A percentile compares a stretch with the other conserved stretches of the same genome.
Conservation (phyloP, 1,140 invertebrate species). For the Polypedilum pembai region DNA sequence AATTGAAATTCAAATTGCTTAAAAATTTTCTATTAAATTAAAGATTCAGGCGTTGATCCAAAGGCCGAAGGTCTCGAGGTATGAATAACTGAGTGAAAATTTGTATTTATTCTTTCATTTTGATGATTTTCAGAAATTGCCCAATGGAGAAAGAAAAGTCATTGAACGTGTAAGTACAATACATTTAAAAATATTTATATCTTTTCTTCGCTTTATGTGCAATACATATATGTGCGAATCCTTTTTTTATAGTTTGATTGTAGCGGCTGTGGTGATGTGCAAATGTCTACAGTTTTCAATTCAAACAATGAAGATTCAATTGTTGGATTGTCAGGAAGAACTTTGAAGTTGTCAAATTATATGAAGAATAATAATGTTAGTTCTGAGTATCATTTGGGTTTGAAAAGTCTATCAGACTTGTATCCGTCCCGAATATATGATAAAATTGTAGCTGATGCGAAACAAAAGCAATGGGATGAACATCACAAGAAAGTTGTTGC, state of each 20-base stretch:
- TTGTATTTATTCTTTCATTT: slow-evolving; percentile 33
- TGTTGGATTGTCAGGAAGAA: slow-evolving; percentile 77
- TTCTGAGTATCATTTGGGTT: slow-evolving; percentile 74
- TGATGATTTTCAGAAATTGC: slow-evolving; percentile 56
- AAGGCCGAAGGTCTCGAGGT: slow-evolving; percentile 90
- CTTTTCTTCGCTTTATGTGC: not conserved
- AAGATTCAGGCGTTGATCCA: slow-evolving; percentile 94
- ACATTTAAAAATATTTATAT: not conserved
- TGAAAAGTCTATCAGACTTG: slow-evolving; percentile 78
- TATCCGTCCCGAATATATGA: slow-evolving; percentile 79
- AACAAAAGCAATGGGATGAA: slow-evolving; percentile 80
- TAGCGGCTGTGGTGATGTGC: slow-evolving; percentile 89
- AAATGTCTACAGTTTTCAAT: slow-evolving; percentile 75
- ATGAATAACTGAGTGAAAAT: slow-evolving; percentile 38
- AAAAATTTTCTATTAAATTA: not conserved
- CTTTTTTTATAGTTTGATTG: slow-evolving; percentile 61
- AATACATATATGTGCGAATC: not conserved
- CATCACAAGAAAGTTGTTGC: slow-evolving; percentile 69
- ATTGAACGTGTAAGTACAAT: slow-evolving; percentile 61
- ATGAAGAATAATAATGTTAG: slow-evolving; percentile 35
- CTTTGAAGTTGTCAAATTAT: slow-evolving; percentile 53
- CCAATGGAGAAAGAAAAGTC: slow-evolving; percentile 76
- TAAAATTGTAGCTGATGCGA: slow-evolving; percentile 71
- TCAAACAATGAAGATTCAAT: slow-evolving; percentile 64
- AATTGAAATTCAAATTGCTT: not conserved